Conservation (phyloP, 2,888 invertebrate genomes). For the Polymixis flavicincta region DNA sequence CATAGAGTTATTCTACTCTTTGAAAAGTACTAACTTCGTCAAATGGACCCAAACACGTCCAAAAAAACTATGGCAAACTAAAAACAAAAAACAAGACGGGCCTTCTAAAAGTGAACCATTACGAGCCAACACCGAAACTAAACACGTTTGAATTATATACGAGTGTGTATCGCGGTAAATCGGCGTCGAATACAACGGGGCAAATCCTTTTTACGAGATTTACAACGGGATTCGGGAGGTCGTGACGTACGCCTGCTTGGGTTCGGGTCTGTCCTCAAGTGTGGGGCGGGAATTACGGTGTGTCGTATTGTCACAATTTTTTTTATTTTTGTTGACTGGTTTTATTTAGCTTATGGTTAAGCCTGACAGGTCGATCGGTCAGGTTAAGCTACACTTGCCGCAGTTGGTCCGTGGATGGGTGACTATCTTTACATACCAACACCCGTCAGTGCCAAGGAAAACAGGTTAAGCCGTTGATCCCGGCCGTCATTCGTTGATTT, state of each 20-base stretch:
- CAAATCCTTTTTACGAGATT: slow-evolving; percentile 89
- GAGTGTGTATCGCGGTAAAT: slow-evolving; percentile 83
- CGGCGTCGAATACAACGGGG: slow-evolving; percentile 83
- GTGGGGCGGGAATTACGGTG: slow-evolving; percentile 6
- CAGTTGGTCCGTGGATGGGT: too few relatives aligned
- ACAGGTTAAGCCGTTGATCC: too few relatives aligned
- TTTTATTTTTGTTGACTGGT: background rate
- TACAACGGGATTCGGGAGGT: slow-evolving; percentile 83
- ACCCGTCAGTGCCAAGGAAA: too few relatives aligned
- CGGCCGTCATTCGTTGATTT: too few relatives aligned
- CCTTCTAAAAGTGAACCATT: slow-evolving; percentile 41
- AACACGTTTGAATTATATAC: slow-evolving; percentile 73
- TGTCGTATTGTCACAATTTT: background rate
- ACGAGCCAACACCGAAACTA: slow-evolving; percentile 47
- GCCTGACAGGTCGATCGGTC: too few relatives aligned
- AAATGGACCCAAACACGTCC: background rate
- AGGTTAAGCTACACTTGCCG: too few relatives aligned
- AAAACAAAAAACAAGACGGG: slow-evolving; percentile 14
- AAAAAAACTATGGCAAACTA: slow-evolving; percentile 10
- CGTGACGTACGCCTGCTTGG: slow-evolving; percentile 79
- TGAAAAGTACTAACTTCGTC: background rate
- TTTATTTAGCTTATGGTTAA: background rate
- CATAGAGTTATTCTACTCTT: background rate
- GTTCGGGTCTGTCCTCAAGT: slow-evolving; percentile 47
- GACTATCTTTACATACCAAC: too few relatives aligned